Evolutionary conservation across 2,888 invertebrate species (phyloP), one percentile per base, ranked within the genome.

Genomic region (Drosophila prostipennis): DNA sequence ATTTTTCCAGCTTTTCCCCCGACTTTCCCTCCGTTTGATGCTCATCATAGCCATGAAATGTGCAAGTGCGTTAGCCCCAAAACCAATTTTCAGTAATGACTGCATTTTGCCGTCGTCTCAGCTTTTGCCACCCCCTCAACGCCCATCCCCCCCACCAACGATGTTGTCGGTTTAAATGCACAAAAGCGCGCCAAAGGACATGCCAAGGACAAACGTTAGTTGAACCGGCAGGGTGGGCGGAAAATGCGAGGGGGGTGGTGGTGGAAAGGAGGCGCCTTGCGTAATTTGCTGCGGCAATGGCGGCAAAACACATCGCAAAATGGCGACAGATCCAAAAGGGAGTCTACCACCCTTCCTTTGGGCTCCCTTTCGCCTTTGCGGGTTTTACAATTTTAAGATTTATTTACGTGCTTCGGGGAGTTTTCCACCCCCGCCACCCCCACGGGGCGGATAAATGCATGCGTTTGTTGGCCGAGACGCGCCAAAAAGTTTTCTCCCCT

Each of bases 11-110:
- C 51, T 70, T 61, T 52, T 46, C 43, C 32, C 46, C 1, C 16
- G 10, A 8, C 8, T 16, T 36, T 39, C 60, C 49, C 48, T 55
- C 49, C 14, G 11, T 23, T 53, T 26, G 58, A 14, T 29, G 52
- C 83, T 71, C 83, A 68, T 81, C 72, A 84, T 86, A 82, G 81
- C 87, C 87, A 84, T 82, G 87, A 87, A 81, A 85, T 81, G 81
- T 81, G 81, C 81, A 81, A 81, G 88, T 85, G 84, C 88, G 84
- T 85, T 87, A 85, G 84, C 88, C 85, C 85, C 85, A 79, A 90
- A 89, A 89, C 89, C 90, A 89, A 89, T 89, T 89, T 90, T 89
- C 90, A 89, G 90, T 89, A 89, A 89, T 89, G 90, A 90, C 90
- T 89, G 89, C 89, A 82, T 82, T 82, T 82, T 87, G 87, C 82